These are phyloP conservation scores for Tuta absoluta DNA, from an alignment of 2,888 invertebrate species.

Conservation along the genomic window DNA sequence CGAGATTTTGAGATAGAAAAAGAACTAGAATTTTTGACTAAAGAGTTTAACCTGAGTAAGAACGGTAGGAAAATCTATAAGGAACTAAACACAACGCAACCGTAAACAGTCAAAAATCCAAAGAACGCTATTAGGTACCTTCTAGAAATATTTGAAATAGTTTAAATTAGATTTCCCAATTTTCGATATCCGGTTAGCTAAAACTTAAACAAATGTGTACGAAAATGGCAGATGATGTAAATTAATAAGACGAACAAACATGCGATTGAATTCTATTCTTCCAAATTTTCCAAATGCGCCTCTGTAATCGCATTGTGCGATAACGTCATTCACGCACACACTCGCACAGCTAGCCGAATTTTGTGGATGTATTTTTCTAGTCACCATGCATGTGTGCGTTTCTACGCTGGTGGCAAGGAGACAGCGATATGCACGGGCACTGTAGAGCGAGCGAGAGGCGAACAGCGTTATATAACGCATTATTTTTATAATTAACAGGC, in stretches of 20 bases:
- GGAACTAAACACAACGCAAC: no score
- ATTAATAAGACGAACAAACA: conserved; percentile 2
- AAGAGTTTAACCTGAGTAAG: not conserved
- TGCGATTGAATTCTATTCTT: conserved; percentile 29
- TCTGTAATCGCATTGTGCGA: conserved; percentile 79
- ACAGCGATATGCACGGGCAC: conserved; percentile 43
- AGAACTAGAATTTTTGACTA: not conserved
- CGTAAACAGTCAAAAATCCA: not conserved
- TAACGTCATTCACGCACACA: conserved; percentile 80
- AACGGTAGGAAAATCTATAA: not conserved
- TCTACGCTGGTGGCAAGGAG: conserved; percentile 56
- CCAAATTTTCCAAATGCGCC: conserved; percentile 51
- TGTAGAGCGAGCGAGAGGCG: conserved; percentile 50
- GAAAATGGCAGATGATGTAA: not conserved
- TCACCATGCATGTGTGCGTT: conserved; percentile 62
- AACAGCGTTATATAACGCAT: conserved; percentile 77
- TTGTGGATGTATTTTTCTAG: conserved; percentile 79
- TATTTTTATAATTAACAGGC: conserved; percentile 82
- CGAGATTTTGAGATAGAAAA: not conserved
- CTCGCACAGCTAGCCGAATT: conserved; percentile 64
- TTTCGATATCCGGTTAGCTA: not conserved
- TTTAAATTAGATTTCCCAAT: not conserved
- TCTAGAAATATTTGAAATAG: no score
- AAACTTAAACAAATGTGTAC: not conserved
- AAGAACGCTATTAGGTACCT: no score